Evolutionary conservation across 2,888 invertebrate species (phyloP).

Genomic region (Tinea pellionella): DNA sequence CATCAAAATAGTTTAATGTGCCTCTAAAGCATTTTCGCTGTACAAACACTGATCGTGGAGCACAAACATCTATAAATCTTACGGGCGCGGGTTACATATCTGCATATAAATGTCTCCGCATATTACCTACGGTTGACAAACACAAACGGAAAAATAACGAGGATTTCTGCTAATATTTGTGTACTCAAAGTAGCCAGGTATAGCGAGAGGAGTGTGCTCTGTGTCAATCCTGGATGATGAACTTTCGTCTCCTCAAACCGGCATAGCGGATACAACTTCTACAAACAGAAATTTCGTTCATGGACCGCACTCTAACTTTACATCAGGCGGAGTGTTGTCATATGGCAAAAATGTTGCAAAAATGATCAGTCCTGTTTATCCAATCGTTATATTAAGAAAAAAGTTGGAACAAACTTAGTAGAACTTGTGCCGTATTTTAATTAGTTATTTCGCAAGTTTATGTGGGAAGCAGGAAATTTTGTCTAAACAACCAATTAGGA

Average conservation of each 20-base stretch:
- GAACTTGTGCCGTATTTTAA: conserved; percentile 3
- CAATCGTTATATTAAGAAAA: too few relatives aligned
- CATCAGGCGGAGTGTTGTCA: too few relatives aligned
- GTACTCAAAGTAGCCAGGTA: too few relatives aligned
- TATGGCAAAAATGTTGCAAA: too few relatives aligned
- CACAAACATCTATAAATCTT: conserved; percentile 48
- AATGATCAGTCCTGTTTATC: too few relatives aligned
- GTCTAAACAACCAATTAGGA: neutral
- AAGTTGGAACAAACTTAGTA: neutral
- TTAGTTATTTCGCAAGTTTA: conserved; percentile 7
- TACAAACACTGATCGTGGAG: conserved; percentile 17
- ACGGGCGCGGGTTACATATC: neutral
- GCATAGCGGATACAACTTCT: too few relatives aligned
- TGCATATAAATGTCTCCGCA: conserved; percentile 4
- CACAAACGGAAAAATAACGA: neutral
- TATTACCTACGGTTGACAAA: conserved; percentile 1
- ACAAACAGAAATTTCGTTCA: too few relatives aligned
- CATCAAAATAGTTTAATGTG: conserved; percentile 10
- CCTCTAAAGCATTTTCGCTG: neutral
- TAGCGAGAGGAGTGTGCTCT: too few relatives aligned
- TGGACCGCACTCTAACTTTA: too few relatives aligned
- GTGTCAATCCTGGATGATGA: too few relatives aligned
- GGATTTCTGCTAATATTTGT: neutral
- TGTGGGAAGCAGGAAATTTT: neutral
- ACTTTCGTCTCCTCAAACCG: too few relatives aligned